A percentile compares a stretch with the other conserved stretches of the same genome.
Conservation (phyloP, 2,113 vertebrate species). For the Brienomyrus brachyistius region DNA sequence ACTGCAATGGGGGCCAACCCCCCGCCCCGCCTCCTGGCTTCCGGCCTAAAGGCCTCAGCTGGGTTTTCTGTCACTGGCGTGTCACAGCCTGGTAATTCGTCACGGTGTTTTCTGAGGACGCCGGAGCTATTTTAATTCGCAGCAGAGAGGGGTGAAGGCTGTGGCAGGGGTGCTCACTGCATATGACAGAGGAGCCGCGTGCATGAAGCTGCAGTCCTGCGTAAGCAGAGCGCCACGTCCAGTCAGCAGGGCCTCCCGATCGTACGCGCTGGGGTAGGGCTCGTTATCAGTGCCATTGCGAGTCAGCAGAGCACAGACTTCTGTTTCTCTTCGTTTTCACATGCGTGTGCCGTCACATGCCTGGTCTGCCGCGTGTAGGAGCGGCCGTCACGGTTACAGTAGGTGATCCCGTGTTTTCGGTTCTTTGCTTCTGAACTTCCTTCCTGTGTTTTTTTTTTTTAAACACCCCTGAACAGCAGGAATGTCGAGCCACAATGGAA, state of each 20-base stretch:
- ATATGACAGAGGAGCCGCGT: not conserved
- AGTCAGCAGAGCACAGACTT: not conserved
- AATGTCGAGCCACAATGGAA: conserved; percentile 54
- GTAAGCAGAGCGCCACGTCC: not conserved
- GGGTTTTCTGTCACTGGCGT: not conserved
- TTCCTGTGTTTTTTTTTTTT: conserved; percentile 33
- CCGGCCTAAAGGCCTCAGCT: not conserved
- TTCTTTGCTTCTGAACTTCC: conserved; percentile 14
- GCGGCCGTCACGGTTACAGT: not conserved
- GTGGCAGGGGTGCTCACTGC: not conserved
- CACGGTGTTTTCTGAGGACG: not conserved
- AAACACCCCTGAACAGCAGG: conserved; percentile 28
- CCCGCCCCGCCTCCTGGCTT: not conserved
- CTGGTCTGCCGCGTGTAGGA: not conserved
- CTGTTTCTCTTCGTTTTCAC: not conserved
- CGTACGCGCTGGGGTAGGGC: not conserved
- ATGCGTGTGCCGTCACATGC: not conserved
- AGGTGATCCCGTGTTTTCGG: not conserved
- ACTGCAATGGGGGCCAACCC: not conserved
- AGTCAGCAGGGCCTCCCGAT: not conserved
- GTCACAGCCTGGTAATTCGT: not conserved
- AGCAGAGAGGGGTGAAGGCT: not conserved
- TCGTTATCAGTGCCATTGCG: not conserved
- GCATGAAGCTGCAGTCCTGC: not conserved
- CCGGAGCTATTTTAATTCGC: not conserved